Evolutionary conservation across 2,113 vertebrate species (phyloP).

Genomic region (Brevimyrus niger): DNA sequence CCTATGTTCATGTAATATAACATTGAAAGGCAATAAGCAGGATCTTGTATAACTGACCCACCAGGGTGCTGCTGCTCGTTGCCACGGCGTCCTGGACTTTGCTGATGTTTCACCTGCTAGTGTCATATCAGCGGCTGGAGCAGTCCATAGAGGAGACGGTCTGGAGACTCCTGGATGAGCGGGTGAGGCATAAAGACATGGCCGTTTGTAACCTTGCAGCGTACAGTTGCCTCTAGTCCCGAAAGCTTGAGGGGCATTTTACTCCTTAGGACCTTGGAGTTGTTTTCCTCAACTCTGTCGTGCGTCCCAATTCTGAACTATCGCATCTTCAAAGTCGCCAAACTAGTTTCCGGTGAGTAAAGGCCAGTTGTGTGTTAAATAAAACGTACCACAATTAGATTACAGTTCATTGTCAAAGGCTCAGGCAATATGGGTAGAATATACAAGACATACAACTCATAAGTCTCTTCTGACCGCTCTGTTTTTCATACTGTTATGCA

Average conservation of each 20-base stretch:
- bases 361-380: neutral
- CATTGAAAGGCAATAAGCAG: neutral
- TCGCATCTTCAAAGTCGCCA: neutral
- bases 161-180: conserved; percentile 19
- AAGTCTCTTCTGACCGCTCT: neutral
- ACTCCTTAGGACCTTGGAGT: neutral
- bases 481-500: neutral
- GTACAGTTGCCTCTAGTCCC: neutral
- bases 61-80: conserved; percentile 28
- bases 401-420: too few species aligned
- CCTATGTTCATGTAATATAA: neutral
- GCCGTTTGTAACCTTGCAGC: neutral
- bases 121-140: conserved; percentile 25
- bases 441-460: neutral
- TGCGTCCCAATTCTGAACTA: neutral
- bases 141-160: conserved; percentile 24
- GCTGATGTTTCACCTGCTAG: conserved; percentile 25
- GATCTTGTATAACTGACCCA: neutral
- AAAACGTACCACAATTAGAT: neutral
- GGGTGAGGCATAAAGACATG: conserved; percentile 13
- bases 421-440: neutral
- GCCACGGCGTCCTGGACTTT: conserved; percentile 30
- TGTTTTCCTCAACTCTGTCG: neutral
- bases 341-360: neutral
- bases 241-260: neutral